Conservation (phyloP, 1,140 invertebrate species). For the Nephila pilipes region DNA sequence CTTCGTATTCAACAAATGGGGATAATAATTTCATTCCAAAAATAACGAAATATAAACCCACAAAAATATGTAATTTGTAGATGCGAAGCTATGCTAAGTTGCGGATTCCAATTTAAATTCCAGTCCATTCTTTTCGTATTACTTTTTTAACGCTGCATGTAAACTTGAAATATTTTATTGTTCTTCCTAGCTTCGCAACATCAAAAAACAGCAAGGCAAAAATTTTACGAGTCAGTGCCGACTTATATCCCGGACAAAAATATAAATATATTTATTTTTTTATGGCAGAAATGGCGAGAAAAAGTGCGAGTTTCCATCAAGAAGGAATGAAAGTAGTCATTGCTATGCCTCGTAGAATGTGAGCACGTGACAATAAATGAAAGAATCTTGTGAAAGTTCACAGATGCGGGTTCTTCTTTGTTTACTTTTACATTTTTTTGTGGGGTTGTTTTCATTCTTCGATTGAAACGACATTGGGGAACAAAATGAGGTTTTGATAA, state of each 20-base stretch:
- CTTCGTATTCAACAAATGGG: not conserved
- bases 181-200: not conserved
- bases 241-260: not conserved
- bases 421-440: not conserved
- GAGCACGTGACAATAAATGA: not conserved
- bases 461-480: no score
- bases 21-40: not conserved
- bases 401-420: constrained; percentile 9
- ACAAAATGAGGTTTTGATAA: no score
- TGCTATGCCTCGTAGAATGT: not conserved
- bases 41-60: not conserved
- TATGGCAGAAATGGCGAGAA: not conserved
- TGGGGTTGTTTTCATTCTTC: not conserved
- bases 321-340: constrained; percentile 6
- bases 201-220: not conserved
- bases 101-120: constrained; percentile 18
- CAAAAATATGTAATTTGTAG: not conserved
- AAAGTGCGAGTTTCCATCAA: not conserved
- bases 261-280: constrained; percentile 4
- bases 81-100: not conserved
- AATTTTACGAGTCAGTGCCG: constrained; percentile 21
- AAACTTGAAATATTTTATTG: constrained; percentile 3
- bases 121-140: constrained; percentile 2
- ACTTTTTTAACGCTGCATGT: constrained; percentile 11
- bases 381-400: not conserved